phyloP scores from a whole-genome alignment of 2,888 invertebrate species.

The Thera obeliscata region DNA sequence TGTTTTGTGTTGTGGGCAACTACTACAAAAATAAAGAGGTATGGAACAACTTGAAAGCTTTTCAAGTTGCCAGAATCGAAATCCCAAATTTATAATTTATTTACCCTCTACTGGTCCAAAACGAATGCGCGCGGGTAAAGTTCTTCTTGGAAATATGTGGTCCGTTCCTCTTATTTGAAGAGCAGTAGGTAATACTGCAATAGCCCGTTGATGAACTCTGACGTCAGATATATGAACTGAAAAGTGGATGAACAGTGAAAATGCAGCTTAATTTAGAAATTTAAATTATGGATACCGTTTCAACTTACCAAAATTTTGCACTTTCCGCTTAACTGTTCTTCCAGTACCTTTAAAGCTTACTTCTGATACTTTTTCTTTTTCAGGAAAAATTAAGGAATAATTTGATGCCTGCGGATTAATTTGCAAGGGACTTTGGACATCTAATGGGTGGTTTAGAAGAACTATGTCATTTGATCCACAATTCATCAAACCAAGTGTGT shows the following conservation, averaged over 20 bases:
- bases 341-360: neutral
- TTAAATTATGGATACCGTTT: too few species aligned
- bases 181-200: conserved; percentile 89
- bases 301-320: conserved; percentile 46
- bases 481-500: neutral
- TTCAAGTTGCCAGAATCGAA: too few species aligned
- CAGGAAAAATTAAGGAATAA: conserved; percentile 1
- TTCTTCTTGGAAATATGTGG: conserved; percentile 87
- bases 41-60: too few species aligned
- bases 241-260: conserved; percentile 10
- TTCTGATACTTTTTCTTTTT: neutral
- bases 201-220: conserved; percentile 89
- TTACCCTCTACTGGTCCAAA: conserved; percentile 92
- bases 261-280: neutral
- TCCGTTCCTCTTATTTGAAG: conserved; percentile 83
- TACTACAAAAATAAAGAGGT: too few species aligned
- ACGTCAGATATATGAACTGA: conserved; percentile 86
- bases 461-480: neutral
- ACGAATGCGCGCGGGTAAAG: conserved; percentile 88
- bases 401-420: conserved; percentile 6
- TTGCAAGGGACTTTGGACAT: neutral
- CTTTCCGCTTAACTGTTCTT: conserved; percentile 19
- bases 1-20: too few species aligned
- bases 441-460: neutral
- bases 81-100: neutral